phyloP scores from a whole-genome alignment of 30 jellyfish, hydroid and myxozoan species.

The Turritopsis dohrnii region DNA sequence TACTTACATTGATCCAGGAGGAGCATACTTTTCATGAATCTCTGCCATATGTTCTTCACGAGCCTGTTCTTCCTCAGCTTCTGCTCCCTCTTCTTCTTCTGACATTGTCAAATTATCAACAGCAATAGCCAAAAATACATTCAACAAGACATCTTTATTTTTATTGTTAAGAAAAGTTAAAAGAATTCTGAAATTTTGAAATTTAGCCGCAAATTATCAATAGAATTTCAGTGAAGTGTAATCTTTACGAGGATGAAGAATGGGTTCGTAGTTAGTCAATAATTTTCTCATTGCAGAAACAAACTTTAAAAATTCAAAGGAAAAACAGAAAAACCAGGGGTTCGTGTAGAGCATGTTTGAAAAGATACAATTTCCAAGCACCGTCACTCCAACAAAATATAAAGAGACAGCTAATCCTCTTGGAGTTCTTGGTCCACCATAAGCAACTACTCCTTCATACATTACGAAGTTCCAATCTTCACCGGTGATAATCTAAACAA shows the following conservation, averaged over 20 bases:
- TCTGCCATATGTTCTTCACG: slow-evolving; percentile 57
- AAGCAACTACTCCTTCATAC: slow-evolving; percentile 87
- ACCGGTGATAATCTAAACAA: slow-evolving; percentile 54
- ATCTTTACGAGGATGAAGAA: too few relatives aligned
- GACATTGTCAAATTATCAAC: slow-evolving; percentile 70
- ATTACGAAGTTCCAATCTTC: slow-evolving; percentile 84
- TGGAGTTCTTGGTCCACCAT: slow-evolving; percentile 73
- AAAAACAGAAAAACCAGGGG: too few relatives aligned
- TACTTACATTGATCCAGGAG: slow-evolving; percentile 22
- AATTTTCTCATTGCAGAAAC: too few relatives aligned
- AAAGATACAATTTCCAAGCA: slow-evolving; percentile 59
- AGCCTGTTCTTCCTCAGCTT: slow-evolving; percentile 59
- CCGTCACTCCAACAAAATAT: slow-evolving; percentile 58
- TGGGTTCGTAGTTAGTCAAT: slow-evolving; percentile 33
- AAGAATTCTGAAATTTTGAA: background rate
- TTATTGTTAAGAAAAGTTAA: background rate
- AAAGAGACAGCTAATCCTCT: slow-evolving; percentile 53
- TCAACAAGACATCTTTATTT: slow-evolving; percentile 50
- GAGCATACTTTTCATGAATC: slow-evolving; percentile 55
- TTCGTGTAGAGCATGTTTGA: background rate
- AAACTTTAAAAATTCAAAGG: too few relatives aligned
- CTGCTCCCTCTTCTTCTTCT: slow-evolving; percentile 60
- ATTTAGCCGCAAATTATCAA: too few relatives aligned
- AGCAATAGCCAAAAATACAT: slow-evolving; percentile 87
- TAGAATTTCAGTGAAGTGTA: too few relatives aligned